These are phyloP conservation scores for Cuculus canorus DNA, from an alignment of 2,797 vertebrate genomes.

Conservation along the genomic window DNA sequence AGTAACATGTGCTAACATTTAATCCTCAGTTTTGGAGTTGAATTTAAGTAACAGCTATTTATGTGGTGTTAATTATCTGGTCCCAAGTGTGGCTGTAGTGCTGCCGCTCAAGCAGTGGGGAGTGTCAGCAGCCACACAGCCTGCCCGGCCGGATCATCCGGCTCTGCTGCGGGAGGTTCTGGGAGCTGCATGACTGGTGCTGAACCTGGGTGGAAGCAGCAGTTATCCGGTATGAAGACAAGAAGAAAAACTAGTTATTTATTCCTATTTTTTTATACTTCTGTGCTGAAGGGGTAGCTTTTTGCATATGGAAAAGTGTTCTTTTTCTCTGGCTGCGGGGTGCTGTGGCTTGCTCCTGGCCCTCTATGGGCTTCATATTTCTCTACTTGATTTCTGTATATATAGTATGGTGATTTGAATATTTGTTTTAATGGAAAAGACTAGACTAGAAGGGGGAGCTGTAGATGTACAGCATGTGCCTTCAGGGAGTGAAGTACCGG, in stretches of 20 bases:
- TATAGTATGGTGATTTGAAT: neutral
- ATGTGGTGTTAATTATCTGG: neutral
- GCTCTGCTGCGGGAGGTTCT: neutral
- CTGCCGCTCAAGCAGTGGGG: neutral
- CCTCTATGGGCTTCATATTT: fast-evolving
- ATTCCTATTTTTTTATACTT: neutral
- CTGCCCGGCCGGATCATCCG: neutral
- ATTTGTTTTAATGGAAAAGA: neutral
- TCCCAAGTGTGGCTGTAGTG: no score
- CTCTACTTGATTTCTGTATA: neutral
- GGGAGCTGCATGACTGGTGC: neutral
- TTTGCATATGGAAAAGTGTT: neutral
- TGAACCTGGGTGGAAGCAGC: neutral
- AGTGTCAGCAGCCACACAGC: neutral
- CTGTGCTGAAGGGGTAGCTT: neutral
- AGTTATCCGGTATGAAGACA: neutral
- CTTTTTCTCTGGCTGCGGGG: neutral
- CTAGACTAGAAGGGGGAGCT: neutral
- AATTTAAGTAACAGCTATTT: neutral
- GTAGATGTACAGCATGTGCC: neutral
- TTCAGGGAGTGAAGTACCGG: neutral
- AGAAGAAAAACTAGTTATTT: neutral
- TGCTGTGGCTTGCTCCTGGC: neutral
- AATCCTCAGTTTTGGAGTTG: neutral
- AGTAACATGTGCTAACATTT: neutral